Base-by-base conservation (phyloP, 2,888 invertebrate genomes). In the Ennomos quercinarius region DNA sequence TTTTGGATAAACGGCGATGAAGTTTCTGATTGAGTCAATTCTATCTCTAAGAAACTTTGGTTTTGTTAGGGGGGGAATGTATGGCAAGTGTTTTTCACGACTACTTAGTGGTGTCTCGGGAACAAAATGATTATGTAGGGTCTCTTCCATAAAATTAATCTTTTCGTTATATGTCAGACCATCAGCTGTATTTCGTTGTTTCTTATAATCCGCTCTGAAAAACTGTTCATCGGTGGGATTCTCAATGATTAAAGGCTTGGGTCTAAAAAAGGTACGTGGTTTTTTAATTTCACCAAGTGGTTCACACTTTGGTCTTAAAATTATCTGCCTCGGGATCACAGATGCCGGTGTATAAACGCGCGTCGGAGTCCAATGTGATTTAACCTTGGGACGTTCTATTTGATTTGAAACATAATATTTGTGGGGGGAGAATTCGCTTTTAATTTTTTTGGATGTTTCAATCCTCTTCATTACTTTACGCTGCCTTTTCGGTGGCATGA, bases 301-400 rank as follows among this genome's bases (percentile, higher is more conserved):
- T 10, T 74, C 63, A 64, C 84, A 80, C 50, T 59, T 76, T 2
- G 83, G 83, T 48, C 68, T 66, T 10, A 83, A 55, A n/a, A 79
- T 48, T 9, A 71, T 17, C 40, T 69, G 57, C 49, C 66, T 77
- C 11, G 70, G 66, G 27, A 59, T 58, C 0, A 71, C 45, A 27
- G 63, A 64, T 0, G 52, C 54, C 1, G 66, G 54, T 12, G 12
- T 58, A 4, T 42, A 40, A 39, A 55, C 47, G 13, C 59, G 54
- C 11, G 45, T 17, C 10, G 53, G 59, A 8, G 45, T 44, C 59
- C 53, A 45, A 42, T 49, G 53, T 34, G 49, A 9, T 49, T 59
- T 27, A 27, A 27, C 6, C 6, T 27, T 27, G 6, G 27, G 27
- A 2, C 27, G 27, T 27, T 27, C 27, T 27, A 27, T 27, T 27